Evolutionary conservation across 2,888 invertebrate species (phyloP).

Genomic region (Cephus pulcher): DNA sequence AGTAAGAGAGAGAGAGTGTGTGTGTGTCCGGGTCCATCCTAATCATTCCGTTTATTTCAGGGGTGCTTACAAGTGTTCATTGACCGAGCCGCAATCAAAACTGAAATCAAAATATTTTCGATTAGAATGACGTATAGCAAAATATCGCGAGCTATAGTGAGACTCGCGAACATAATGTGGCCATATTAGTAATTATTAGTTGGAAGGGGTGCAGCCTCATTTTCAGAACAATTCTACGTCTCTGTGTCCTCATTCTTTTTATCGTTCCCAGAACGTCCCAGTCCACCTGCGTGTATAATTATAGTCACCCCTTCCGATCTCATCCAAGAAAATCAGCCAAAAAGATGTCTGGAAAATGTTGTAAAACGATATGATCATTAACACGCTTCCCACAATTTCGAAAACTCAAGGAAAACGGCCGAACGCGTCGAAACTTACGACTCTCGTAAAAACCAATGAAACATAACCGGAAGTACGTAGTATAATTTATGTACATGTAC

Average conservation of each 20-base stretch:
- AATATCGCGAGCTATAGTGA: neutral
- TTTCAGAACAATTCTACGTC: neutral
- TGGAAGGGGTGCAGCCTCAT: neutral
- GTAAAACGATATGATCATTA: neutral
- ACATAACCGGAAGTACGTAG: neutral
- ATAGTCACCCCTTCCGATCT: neutral
- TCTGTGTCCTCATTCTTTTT: neutral
- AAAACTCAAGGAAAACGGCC: neutral
- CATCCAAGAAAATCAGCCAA: neutral
- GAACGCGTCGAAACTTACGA: neutral
- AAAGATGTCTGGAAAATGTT: neutral
- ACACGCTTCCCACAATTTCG: neutral
- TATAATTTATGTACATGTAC: neutral
- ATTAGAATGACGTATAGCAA: neutral
- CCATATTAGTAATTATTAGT: neutral
- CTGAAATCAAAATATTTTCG: neutral
- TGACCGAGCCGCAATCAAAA: neutral
- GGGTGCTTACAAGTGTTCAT: slow-evolving; percentile 34
- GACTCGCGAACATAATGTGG: neutral
- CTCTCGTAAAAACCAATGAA: neutral
- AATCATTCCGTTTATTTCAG: slow-evolving; percentile 25
- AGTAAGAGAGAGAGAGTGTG: slow-evolving; percentile 6
- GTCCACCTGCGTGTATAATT: neutral
- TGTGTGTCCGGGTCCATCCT: slow-evolving; percentile 29
- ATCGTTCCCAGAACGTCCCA: neutral